Conservation (phyloP, 2,113 vertebrate species). For the Paedocypris sp. region DNA sequence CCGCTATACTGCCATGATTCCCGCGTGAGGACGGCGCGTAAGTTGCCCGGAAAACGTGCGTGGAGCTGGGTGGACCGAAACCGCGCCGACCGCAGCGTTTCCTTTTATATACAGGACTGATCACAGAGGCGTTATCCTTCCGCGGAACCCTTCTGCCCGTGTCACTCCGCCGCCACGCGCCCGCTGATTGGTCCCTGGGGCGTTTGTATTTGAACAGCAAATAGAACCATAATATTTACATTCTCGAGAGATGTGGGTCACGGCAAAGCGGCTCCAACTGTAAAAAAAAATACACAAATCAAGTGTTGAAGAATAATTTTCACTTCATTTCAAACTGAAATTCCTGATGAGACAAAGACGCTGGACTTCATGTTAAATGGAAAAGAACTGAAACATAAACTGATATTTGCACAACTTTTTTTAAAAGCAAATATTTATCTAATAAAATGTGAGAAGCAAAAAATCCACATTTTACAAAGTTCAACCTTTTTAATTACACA, state of each 20-base stretch:
- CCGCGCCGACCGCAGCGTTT: accelerated
- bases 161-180: neutral
- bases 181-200: neutral
- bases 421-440: too few relatives aligned
- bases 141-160: constrained; percentile 11
- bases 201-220: neutral
- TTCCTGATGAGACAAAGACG: too few relatives aligned
- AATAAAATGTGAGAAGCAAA: too few relatives aligned
- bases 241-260: neutral
- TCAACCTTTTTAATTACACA: too few relatives aligned
- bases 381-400: too few relatives aligned
- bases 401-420: too few relatives aligned
- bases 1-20: constrained; percentile 58
- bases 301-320: too few relatives aligned
- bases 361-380: too few relatives aligned
- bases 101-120: constrained; percentile 25
- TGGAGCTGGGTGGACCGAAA: neutral
- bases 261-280: neutral
- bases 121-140: constrained; percentile 36
- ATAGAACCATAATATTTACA: constrained; percentile 6
- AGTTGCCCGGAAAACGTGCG: accelerated
- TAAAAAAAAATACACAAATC: neutral
- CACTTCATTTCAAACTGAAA: too few relatives aligned
- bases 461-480: too few relatives aligned
- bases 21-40: constrained; percentile 30